Conservation (phyloP, 2,797 vertebrate genomes). For the Anomalospiza imberbis region DNA sequence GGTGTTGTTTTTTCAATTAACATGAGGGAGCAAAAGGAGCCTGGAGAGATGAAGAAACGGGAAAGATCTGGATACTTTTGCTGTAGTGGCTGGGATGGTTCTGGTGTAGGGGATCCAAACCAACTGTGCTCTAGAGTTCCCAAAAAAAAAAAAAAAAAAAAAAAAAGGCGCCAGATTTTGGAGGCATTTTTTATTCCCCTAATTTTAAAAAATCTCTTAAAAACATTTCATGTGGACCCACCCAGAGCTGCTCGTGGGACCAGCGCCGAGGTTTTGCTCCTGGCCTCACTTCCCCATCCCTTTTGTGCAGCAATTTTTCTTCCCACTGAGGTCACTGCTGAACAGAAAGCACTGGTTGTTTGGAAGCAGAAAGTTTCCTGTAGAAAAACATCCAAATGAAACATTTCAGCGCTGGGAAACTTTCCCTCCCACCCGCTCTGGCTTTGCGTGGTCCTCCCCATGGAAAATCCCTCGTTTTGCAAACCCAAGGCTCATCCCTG, state of each 20-base stretch:
- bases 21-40: not conserved
- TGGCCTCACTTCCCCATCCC: not conserved
- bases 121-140: not conserved
- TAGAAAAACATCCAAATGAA: not conserved
- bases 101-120: not conserved
- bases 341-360: not conserved
- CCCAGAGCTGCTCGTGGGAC: not conserved
- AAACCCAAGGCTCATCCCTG: not conserved
- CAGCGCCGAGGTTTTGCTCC: not conserved
- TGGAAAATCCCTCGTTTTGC: not conserved
- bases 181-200: not conserved
- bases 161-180: not conserved
- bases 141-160: not conserved
- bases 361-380: not conserved
- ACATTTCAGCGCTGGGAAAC: not conserved
- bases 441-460: rapidly evolving
- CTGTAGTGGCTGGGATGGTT: not conserved
- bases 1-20: not conserved
- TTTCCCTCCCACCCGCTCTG: not conserved
- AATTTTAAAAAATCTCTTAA: not conserved
- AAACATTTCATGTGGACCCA: not conserved
- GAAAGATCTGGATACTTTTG: not conserved
- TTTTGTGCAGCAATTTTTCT: constrained; percentile 35
- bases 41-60: not conserved
- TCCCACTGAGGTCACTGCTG: constrained; percentile 14